Evolutionary conservation across 2,113 vertebrate species (phyloP), one percentile per base, ranked within the genome.

Genomic region (Protobothrops flavoviridis): DNA sequence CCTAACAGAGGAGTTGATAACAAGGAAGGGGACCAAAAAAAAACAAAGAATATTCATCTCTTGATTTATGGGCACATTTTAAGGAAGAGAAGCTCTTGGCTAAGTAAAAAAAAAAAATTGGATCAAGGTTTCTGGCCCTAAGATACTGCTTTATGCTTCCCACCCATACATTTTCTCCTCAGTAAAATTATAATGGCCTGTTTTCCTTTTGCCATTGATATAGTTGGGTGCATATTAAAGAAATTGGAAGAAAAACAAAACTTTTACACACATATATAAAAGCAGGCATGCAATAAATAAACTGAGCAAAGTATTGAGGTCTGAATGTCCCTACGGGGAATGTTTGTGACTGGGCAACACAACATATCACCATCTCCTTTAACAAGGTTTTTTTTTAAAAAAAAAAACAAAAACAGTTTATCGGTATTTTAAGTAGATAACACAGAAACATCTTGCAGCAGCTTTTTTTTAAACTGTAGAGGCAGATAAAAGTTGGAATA

Each of bases 391-490:
- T 87, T 24, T 50, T 50, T 50, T 7, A 43, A 45, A 50, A 50
- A 50, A 9, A 50, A 50, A 4, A 48, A 48, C 45, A 48, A 48
- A 4, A 45, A 48, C 23, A 86, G 9, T 33, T 89, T 59, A 86
- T 86, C 50, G 88, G 86, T 45, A n/a, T 53, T 91, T 74, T 53
- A 94, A 95, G 55, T 50, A 88, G 90, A 86, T 87, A 59, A 87
- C 0, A n/a, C 33, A 59, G 15, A 52, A 91, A 39, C 10, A 45
- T 43, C 94, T 95, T 85, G 92, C 94, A 52, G 91, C 92, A 95
- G 91, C 92, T 90, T 43, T 88, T 95, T 95, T 94, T 81, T 4
- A 94, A 95, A 96, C 94, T 94, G 92, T 85, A 92, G 69, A 53
- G 92, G 93, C 91, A 90, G 90, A 95, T 89, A 88, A 96, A 45